Evolutionary conservation across 2,888 invertebrate genomes (phyloP).

Genomic region (Spodoptera exigua): DNA sequence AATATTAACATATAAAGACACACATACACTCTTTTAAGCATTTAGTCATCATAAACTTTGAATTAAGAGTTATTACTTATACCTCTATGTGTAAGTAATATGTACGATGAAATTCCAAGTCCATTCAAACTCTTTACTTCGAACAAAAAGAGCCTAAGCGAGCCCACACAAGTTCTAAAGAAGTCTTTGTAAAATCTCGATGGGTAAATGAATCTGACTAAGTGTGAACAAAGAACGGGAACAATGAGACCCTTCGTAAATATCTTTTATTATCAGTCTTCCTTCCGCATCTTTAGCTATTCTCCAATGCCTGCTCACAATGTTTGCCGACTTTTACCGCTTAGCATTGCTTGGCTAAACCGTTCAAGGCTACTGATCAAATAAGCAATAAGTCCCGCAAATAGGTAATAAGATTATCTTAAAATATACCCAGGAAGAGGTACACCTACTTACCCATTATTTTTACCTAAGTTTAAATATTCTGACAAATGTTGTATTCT

Average conservation of each 20-base stretch:
- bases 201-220: slow-evolving; percentile 65
- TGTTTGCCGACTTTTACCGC: slow-evolving; percentile 61
- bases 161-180: slow-evolving; percentile 51
- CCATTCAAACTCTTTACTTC: slow-evolving; percentile 15
- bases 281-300: slow-evolving; percentile 59
- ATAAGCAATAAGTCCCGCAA: slow-evolving; percentile 29
- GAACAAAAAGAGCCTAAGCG: slow-evolving; percentile 16
- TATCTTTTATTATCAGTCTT: slow-evolving; percentile 71
- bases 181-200: slow-evolving; percentile 65
- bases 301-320: slow-evolving; percentile 49
- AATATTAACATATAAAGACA: too few relatives aligned
- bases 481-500: slow-evolving; percentile 44
- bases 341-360: slow-evolving; percentile 49
- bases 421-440: too few relatives aligned
- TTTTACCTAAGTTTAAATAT: slow-evolving; percentile 15
- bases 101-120: slow-evolving; percentile 4
- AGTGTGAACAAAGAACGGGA: slow-evolving; percentile 67
- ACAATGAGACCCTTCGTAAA: slow-evolving; percentile 73
- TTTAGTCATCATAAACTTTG: too few relatives aligned
- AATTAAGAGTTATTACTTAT: too few relatives aligned
- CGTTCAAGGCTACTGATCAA: slow-evolving; percentile 33
- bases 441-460: too few relatives aligned
- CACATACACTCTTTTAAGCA: too few relatives aligned
- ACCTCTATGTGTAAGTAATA: slow-evolving; percentile 3
- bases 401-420: slow-evolving; percentile 51